phyloP scores from a whole-genome alignment of 2,113 vertebrate species.

The Ciconia maguari region DNA sequence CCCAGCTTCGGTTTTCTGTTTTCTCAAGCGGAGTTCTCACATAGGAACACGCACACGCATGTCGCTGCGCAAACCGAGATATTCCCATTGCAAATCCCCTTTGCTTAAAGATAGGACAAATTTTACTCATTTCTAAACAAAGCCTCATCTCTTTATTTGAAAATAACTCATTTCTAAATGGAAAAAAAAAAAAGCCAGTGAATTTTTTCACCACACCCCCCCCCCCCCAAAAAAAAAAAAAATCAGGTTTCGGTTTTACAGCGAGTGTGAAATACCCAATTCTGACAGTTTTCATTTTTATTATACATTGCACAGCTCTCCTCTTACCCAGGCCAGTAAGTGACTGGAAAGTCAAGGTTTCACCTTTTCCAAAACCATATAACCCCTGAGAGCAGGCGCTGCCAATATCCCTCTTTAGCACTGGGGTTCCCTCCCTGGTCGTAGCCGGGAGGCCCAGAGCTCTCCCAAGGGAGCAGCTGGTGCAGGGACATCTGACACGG shows the following conservation, averaged over 20 bases:
- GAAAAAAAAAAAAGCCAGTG: neutral
- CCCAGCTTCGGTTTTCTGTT: neutral
- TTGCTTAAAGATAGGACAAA: neutral
- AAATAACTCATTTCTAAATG: conserved; percentile 38
- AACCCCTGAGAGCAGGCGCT: neutral
- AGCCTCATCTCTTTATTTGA: neutral
- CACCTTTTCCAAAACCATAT: neutral
- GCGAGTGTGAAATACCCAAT: neutral
- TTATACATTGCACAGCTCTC: neutral
- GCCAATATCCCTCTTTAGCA: neutral
- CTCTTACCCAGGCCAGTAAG: neutral
- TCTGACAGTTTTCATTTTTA: conserved; percentile 41
- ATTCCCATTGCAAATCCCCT: conserved; percentile 34
- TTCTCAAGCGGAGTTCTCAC: neutral
- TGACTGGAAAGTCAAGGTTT: neutral
- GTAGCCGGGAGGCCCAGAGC: neutral
- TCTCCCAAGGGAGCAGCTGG: neutral
- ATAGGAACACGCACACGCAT: rapidly evolving
- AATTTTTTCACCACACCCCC: neutral
- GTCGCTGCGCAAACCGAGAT: neutral
- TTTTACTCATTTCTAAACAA: conserved; percentile 27
- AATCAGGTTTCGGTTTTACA: conserved; percentile 31
- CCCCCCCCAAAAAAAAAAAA: neutral
- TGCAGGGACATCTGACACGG: rapidly evolving
- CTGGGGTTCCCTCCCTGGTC: neutral